Evolutionary conservation across 2,888 invertebrate species (phyloP).

Genomic region (Drosophila flavopinicola): DNA sequence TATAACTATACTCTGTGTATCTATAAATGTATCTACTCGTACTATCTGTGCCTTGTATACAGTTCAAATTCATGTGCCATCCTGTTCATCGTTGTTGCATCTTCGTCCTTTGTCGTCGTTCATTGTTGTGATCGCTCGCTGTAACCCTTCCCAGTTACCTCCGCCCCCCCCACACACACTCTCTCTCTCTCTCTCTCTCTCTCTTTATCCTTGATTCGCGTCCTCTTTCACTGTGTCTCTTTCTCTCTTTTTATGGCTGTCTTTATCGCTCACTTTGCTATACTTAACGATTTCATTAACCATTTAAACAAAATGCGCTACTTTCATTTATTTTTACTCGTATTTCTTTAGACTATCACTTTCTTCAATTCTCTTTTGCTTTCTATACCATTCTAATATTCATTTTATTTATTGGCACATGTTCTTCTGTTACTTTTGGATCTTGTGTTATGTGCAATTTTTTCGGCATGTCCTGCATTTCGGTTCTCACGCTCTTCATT

Average conservation of each 20-base stretch:
- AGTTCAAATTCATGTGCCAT: constrained; percentile 4
- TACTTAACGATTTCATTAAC: constrained; percentile 2
- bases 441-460: constrained; percentile 21
- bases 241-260: constrained; percentile 7
- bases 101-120: constrained; percentile 18
- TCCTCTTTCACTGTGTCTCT: constrained; percentile 7
- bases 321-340: constrained; percentile 2
- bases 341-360: constrained; percentile 2
- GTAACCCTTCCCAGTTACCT: constrained; percentile 4
- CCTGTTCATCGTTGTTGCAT: constrained; percentile 26
- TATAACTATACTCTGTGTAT: constrained; percentile 33
- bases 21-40: constrained; percentile 26
- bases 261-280: constrained; percentile 21
- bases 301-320: constrained; percentile 24
- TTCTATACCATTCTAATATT: not conserved
- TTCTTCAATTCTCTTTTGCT: not conserved
- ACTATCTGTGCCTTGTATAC: constrained; percentile 18
- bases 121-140: constrained; percentile 26
- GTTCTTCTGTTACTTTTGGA: constrained; percentile 6
- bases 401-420: constrained; percentile 1
- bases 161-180: not conserved
- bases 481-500: constrained; percentile 27
- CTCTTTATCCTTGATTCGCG: not conserved
- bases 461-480: constrained; percentile 43
- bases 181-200: constrained; percentile 1